These are phyloP conservation scores for Hystrix cristata DNA, from an alignment of 2,113 vertebrate genomes.

Conservation along the genomic window DNA sequence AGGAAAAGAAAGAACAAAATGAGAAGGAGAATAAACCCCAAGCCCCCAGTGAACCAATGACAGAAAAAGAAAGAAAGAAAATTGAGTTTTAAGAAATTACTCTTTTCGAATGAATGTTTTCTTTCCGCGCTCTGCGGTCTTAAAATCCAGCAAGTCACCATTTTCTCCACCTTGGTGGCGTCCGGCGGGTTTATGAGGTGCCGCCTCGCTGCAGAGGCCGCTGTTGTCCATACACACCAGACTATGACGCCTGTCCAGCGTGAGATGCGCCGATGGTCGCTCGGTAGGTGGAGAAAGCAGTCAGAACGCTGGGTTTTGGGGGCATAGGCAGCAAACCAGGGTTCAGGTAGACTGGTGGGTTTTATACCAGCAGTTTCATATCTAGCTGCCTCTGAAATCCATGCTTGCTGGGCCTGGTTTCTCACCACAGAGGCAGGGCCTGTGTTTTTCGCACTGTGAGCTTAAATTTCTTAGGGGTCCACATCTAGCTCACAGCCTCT, in stretches of 20 bases:
- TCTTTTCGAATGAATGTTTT: not conserved
- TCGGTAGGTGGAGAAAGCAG: not conserved
- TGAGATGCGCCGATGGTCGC: not conserved
- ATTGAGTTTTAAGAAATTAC: not conserved
- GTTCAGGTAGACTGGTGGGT: not conserved
- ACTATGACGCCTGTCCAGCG: not conserved
- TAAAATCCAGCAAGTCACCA: not conserved
- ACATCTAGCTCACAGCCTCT: not conserved
- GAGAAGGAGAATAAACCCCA: not conserved
- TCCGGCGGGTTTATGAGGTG: not conserved
- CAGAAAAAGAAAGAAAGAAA: not conserved
- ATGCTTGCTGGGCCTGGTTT: not conserved
- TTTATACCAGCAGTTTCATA: not conserved
- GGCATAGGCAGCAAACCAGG: not conserved
- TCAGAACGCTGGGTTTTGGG: not conserved
- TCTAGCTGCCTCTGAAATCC: not conserved
- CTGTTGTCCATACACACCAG: not conserved
- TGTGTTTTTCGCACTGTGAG: not conserved
- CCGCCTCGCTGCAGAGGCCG: not conserved
- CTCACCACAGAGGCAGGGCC: not conserved
- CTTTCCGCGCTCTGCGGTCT: not conserved
- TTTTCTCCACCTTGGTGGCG: not conserved
- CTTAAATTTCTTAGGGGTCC: not conserved
- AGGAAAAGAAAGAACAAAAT: not conserved
- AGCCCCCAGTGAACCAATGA: not conserved